Percentiles rank a stretch among this genome's conserved stretches.
Evolutionary conservation across 2,797 vertebrate species (phyloP).

Genomic region (Meda fulgida): DNA sequence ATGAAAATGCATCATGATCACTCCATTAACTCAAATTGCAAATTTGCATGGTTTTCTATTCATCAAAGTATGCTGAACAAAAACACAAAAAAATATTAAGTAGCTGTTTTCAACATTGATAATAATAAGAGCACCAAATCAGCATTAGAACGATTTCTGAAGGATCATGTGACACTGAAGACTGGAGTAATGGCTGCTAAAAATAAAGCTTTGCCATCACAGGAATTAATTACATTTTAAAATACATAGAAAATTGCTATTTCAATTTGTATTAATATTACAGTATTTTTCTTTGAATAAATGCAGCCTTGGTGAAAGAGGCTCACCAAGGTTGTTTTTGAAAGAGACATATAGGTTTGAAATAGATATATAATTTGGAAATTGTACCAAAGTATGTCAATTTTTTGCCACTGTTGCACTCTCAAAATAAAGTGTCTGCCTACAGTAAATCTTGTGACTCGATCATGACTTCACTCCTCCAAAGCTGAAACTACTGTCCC

Average conservation of each 20-base stretch:
- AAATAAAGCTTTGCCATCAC: too few relatives aligned
- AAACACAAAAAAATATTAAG: background rate
- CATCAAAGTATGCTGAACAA: background rate
- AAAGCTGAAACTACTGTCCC: conserved; percentile 12
- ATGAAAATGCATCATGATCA: background rate
- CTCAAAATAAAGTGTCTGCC: conserved; percentile 9
- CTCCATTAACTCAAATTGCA: background rate
- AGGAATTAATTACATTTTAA: too few relatives aligned
- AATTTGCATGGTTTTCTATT: background rate
- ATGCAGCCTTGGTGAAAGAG: background rate
- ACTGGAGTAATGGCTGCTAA: too few relatives aligned
- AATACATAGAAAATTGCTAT: too few relatives aligned
- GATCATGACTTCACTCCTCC: conserved; percentile 5
- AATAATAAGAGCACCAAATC: background rate
- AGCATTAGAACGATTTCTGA: too few relatives aligned
- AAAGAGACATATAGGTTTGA: background rate
- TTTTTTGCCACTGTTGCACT: background rate
- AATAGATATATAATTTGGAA: background rate
- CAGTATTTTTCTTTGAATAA: background rate
- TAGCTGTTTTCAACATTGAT: background rate
- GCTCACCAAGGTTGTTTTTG: background rate
- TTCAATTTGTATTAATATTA: background rate
- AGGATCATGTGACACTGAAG: too few relatives aligned
- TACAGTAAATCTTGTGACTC: conserved; percentile 16
- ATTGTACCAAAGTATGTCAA: background rate